Evolutionary conservation across 2,113 vertebrate genomes (phyloP).

Genomic region (Thamnaconus septentrionalis): DNA sequence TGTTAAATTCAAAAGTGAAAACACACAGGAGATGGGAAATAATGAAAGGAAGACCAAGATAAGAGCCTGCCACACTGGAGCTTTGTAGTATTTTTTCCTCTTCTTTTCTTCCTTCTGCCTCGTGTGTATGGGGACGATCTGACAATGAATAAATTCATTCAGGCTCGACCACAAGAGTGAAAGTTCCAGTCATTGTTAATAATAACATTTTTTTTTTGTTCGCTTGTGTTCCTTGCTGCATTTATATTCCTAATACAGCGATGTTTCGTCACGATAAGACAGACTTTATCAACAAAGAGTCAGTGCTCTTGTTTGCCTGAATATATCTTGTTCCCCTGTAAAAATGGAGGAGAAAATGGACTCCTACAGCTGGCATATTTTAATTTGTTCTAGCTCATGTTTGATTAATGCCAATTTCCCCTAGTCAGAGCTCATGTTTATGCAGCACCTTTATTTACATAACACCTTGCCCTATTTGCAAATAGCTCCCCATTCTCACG

Average conservation of each 20-base stretch:
- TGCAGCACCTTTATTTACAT: constrained; percentile 63
- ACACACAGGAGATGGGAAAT: constrained; percentile 14
- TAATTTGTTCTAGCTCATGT: constrained; percentile 69
- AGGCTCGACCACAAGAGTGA: too few species aligned
- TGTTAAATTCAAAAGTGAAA: constrained; percentile 39
- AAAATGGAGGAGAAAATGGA: constrained; percentile 47
- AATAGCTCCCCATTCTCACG: constrained; percentile 51
- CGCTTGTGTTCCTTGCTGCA: constrained; percentile 42
- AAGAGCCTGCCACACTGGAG: constrained; percentile 39
- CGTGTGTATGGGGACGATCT: constrained; percentile 18
- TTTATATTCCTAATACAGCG: constrained; percentile 44
- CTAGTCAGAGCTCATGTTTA: constrained; percentile 57
- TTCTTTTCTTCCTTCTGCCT: background rate
- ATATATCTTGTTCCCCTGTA: constrained; percentile 44
- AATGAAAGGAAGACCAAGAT: constrained; percentile 49
- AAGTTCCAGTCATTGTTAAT: constrained; percentile 47
- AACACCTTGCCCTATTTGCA: constrained; percentile 59
- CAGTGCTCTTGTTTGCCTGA: constrained; percentile 41
- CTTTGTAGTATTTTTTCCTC: constrained; percentile 41
- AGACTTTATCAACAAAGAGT: constrained; percentile 54
- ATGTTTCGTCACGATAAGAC: constrained; percentile 49
- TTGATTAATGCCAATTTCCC: constrained; percentile 69
- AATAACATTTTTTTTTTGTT: constrained; percentile 48
- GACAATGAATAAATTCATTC: constrained; percentile 36
- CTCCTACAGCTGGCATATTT: constrained; percentile 62